These are phyloP conservation scores for Eolophus roseicapilla DNA, from an alignment of 2,113 vertebrate species.

Conservation along the genomic window DNA sequence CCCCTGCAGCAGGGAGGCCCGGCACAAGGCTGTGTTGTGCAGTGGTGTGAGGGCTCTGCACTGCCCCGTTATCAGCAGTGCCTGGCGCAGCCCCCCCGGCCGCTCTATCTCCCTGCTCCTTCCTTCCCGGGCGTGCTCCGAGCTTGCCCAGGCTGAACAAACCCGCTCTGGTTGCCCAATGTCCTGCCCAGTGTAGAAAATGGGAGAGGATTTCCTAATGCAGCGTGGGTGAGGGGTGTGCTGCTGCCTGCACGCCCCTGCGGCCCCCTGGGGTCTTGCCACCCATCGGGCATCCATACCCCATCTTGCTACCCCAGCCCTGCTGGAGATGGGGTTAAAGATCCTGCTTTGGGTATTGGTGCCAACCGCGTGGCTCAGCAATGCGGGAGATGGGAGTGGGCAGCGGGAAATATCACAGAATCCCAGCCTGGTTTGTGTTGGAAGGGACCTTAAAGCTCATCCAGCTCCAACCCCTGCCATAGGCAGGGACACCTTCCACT, in stretches of 20 bases:
- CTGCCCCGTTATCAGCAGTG: neutral
- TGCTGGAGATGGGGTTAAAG: rapidly evolving
- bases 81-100: rapidly evolving
- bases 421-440: neutral
- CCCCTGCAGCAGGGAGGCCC: neutral
- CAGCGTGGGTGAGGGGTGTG: neutral
- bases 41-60: rapidly evolving
- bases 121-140: neutral
- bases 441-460: neutral
- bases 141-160: neutral
- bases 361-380: rapidly evolving
- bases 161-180: neutral
- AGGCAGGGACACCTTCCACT: neutral
- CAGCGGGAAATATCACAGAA: neutral
- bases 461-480: neutral
- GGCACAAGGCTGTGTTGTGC: neutral
- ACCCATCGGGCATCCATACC: rapidly evolving
- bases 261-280: rapidly evolving
- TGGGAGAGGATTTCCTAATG: neutral
- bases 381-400: neutral
- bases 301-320: rapidly evolving
- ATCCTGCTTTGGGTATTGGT: neutral
- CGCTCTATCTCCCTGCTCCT: neutral
- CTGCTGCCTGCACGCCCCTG: rapidly evolving
- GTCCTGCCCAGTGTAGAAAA: neutral